These are phyloP conservation scores for Pseudomyrmex gracilis DNA, from an alignment of 1,140 invertebrate species.

Conservation along the genomic window DNA sequence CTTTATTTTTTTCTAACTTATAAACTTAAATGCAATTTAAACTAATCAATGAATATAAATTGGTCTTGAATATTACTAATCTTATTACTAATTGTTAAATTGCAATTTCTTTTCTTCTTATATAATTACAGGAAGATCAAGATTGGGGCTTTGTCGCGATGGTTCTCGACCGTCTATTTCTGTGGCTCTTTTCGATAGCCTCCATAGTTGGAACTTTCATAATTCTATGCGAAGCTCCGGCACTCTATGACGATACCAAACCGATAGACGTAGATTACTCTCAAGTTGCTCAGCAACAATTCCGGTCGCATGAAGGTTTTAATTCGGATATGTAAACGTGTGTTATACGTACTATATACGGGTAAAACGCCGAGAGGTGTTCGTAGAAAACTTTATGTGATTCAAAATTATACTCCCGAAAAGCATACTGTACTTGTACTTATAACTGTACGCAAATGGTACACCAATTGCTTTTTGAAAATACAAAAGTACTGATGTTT, in stretches of 20 bases:
- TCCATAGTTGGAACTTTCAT: slow-evolving; percentile 95
- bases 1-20: too few relatives aligned
- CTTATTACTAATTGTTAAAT: background rate
- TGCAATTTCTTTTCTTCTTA: background rate
- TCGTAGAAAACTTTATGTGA: slow-evolving; percentile 18
- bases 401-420: slow-evolving; percentile 43
- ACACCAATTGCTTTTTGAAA: slow-evolving; percentile 57
- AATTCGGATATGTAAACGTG: too few relatives aligned
- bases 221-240: slow-evolving; percentile 95
- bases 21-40: too few relatives aligned
- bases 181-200: slow-evolving; percentile 97
- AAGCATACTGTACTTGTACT: slow-evolving; percentile 58
- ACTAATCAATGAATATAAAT: too few relatives aligned
- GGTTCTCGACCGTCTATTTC: slow-evolving; percentile 98
- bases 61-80: too few relatives aligned
- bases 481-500: slow-evolving; percentile 49
- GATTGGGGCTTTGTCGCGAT: slow-evolving; percentile 99
- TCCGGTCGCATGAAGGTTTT: slow-evolving; percentile 83
- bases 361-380: slow-evolving; percentile 34
- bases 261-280: slow-evolving; percentile 95
- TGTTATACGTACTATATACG: too few relatives aligned
- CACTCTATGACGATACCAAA: slow-evolving; percentile 95
- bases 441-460: slow-evolving; percentile 38
- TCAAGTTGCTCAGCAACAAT: slow-evolving; percentile 92
- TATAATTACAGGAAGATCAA: slow-evolving; percentile 92